Evolutionary conservation across 2,113 vertebrate species (phyloP).

Genomic region (Bos indicus): DNA sequence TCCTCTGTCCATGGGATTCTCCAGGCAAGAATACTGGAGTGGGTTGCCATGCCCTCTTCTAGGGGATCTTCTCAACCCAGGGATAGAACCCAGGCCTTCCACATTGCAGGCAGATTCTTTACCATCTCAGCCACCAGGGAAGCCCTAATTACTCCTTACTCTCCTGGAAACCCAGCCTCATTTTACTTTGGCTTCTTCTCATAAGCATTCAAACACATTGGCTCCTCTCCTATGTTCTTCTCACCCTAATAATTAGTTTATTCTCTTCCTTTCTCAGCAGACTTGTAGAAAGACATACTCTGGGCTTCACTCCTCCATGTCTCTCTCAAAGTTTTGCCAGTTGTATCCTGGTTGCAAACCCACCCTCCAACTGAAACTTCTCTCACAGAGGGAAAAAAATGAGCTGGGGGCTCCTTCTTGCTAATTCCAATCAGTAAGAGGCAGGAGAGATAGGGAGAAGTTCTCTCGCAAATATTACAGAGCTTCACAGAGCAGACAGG

Average conservation of each 20-base stretch:
- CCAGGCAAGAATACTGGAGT: background rate
- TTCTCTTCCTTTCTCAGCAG: background rate
- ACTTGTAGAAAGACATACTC: background rate
- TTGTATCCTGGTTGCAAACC: background rate
- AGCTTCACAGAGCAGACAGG: background rate
- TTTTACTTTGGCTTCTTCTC: background rate
- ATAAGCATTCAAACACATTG: background rate
- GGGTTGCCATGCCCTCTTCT: background rate
- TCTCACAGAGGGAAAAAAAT: background rate
- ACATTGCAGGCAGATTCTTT: background rate
- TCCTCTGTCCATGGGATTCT: background rate
- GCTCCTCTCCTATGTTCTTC: background rate
- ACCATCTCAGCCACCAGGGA: background rate
- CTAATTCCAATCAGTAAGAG: background rate
- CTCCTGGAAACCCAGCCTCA: background rate
- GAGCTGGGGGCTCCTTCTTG: background rate
- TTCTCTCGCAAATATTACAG: background rate
- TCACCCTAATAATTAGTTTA: background rate
- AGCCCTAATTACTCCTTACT: background rate
- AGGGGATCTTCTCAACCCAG: background rate
- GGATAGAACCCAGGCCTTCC: rapidly evolving
- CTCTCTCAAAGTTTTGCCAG: background rate
- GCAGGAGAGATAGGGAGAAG: no score
- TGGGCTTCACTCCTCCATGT: background rate
- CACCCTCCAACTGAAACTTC: background rate